phyloP scores from a whole-genome alignment of 2,797 vertebrate species.

The Tapera naevia region DNA sequence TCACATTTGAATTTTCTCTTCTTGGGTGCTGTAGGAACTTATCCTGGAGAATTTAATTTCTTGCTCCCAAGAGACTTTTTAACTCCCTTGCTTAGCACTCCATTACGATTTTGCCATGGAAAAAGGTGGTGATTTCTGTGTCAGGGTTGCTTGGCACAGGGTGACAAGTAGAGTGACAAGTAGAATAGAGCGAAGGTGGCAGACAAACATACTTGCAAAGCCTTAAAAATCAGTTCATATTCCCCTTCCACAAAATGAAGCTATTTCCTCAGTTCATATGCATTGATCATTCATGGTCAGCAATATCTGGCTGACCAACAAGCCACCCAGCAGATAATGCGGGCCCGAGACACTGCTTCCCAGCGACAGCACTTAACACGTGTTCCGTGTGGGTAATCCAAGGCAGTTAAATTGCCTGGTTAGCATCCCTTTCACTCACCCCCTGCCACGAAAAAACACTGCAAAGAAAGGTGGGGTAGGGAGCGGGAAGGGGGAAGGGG shows the following conservation, averaged over 20 bases:
- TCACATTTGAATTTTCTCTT: background rate
- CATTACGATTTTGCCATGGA: background rate
- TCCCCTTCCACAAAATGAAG: background rate
- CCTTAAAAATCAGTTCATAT: background rate
- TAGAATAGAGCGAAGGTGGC: background rate
- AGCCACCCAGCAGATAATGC: rapidly evolving
- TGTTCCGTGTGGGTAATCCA: background rate
- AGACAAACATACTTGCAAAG: background rate
- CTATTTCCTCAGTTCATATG: background rate
- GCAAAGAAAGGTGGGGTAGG: background rate
- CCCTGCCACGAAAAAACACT: constrained; percentile 11
- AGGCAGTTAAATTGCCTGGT: constrained; percentile 10
- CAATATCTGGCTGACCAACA: background rate
- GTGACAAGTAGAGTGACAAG: background rate
- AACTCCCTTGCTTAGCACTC: background rate
- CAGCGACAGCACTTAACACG: background rate
- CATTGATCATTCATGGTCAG: rapidly evolving
- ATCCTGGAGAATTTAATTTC: background rate
- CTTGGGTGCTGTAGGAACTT: background rate
- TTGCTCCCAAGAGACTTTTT: background rate
- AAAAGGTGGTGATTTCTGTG: background rate
- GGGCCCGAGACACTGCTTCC: background rate
- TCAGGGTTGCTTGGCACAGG: background rate
- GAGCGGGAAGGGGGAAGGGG: constrained; percentile 37
- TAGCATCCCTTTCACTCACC: background rate